Percentiles rank a stretch among this genome's conserved stretches.
phyloP scores from a whole-genome alignment of 2,888 invertebrate species.

The Folsomia candida region DNA sequence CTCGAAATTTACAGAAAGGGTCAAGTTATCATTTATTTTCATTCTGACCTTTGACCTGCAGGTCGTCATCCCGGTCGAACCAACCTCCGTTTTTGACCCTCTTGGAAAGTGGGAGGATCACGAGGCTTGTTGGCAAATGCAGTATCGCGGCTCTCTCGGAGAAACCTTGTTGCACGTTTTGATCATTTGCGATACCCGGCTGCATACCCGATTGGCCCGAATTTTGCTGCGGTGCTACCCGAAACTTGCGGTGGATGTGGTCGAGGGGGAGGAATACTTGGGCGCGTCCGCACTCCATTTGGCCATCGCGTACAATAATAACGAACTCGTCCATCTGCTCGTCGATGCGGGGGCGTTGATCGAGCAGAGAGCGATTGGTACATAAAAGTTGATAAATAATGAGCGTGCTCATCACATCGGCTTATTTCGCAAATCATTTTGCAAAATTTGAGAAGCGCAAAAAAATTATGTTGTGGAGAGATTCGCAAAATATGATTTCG shows the following conservation, averaged over 20 bases:
- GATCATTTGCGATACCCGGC: constrained; percentile 87
- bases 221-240: constrained; percentile 88
- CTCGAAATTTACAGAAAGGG: no score
- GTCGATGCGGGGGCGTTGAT: constrained; percentile 90
- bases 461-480: no score
- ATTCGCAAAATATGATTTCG: no score
- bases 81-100: constrained; percentile 81
- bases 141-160: constrained; percentile 89
- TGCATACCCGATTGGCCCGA: constrained; percentile 77
- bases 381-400: no score
- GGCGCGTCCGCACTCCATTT: constrained; percentile 92
- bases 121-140: constrained; percentile 97
- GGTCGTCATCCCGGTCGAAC: constrained; percentile 82
- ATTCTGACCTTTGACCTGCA: no score
- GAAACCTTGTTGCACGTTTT: constrained; percentile 92
- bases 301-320: constrained; percentile 94
- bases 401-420: neutral
- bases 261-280: constrained; percentile 95
- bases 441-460: neutral
- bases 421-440: no score
- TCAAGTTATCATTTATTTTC: no score
- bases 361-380: constrained; percentile 76
- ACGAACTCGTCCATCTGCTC: constrained; percentile 88
- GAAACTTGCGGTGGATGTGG: constrained; percentile 84
- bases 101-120: constrained; percentile 85